phyloP scores from a whole-genome alignment of 2,888 invertebrate species.

The Orchesella flavescens region DNA sequence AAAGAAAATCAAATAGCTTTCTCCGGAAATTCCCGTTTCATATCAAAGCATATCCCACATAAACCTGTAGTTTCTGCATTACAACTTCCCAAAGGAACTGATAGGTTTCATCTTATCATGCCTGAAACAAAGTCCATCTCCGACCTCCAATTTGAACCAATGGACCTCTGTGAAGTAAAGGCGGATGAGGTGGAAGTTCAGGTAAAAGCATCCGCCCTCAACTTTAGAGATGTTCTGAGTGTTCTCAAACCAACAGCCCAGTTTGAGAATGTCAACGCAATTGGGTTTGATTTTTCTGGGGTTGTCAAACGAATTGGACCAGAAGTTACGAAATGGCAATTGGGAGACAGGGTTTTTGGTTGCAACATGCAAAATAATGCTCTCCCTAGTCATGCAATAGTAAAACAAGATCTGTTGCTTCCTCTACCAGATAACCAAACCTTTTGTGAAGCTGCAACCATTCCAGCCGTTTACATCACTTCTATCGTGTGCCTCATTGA shows the following conservation, averaged over 20 bases:
- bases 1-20: background rate
- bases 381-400: conserved; percentile 30
- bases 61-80: background rate
- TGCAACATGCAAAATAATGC: background rate
- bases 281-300: conserved; percentile 40
- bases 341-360: background rate
- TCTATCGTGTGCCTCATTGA: background rate
- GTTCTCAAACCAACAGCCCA: conserved; percentile 40
- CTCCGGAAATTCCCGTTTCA: background rate
- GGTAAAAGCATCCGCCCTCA: conserved; percentile 34
- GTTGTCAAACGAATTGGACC: conserved; percentile 11
- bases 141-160: conserved; percentile 11
- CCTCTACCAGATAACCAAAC: background rate
- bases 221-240: conserved; percentile 33
- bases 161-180: background rate
- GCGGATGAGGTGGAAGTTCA: conserved; percentile 27
- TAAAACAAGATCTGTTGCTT: background rate
- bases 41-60: background rate
- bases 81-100: background rate
- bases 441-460: conserved; percentile 1
- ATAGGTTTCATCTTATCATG: conserved; percentile 24
- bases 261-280: conserved; percentile 23
- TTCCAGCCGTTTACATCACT: conserved; percentile 10
- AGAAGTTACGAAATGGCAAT: background rate
- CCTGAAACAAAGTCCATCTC: conserved; percentile 10